Percentiles rank a stretch among this genome's conserved stretches.
Conservation (phyloP, 2,113 vertebrate genomes). For the Plecturocebus donacophilus region DNA sequence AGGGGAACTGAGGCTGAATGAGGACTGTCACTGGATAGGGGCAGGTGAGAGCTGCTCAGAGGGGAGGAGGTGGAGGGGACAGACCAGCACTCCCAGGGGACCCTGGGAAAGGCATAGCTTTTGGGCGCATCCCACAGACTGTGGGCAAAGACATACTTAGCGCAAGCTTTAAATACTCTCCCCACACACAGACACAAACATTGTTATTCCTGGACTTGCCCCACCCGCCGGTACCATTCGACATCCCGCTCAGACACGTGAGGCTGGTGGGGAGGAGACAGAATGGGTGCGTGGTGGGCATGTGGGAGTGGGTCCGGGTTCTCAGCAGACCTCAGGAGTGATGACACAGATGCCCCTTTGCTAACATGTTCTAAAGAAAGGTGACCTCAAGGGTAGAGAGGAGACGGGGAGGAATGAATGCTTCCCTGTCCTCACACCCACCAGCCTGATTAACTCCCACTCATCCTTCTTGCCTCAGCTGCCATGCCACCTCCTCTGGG, state of each 20-base stretch:
- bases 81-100: background rate
- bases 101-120: background rate
- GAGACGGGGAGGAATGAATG: background rate
- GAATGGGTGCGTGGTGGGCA: background rate
- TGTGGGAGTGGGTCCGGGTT: background rate
- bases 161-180: slow-evolving; percentile 7
- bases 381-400: background rate
- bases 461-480: background rate
- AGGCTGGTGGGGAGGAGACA: background rate
- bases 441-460: background rate
- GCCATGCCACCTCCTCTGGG: background rate
- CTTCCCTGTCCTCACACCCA: background rate
- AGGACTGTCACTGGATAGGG: background rate
- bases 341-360: background rate
- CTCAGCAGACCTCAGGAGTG: background rate
- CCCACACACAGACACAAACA: background rate
- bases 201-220: background rate
- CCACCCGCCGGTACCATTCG: background rate
- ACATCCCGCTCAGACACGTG: background rate
- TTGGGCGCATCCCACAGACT: background rate
- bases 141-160: slow-evolving; percentile 15
- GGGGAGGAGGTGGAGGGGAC: background rate
- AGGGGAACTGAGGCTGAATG: background rate
- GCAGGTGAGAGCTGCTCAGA: background rate
- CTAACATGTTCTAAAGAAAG: background rate